phyloP scores from a whole-genome alignment of 2,113 vertebrate genomes.

The Ellobius talpinus region DNA sequence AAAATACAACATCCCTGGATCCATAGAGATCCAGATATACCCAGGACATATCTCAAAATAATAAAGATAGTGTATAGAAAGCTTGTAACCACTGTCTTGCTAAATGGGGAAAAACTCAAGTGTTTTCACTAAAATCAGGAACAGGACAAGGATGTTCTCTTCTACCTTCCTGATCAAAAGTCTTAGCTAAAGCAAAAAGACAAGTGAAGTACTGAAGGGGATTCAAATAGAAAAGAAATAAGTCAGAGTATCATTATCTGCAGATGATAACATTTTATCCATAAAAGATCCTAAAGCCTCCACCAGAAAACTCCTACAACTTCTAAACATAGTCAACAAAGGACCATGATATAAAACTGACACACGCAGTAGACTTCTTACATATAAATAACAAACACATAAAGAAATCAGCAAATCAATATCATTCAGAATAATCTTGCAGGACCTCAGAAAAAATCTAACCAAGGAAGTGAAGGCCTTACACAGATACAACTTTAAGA shows the following conservation, averaged over 20 bases:
- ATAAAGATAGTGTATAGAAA: neutral
- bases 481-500: neutral
- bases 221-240: neutral
- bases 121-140: neutral
- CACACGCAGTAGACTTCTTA: neutral
- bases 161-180: neutral
- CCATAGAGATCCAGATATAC: neutral
- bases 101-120: neutral
- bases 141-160: neutral
- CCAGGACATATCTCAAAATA: neutral
- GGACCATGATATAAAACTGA: neutral
- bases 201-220: neutral
- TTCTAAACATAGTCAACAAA: neutral
- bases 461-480: neutral
- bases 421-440: neutral
- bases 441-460: neutral
- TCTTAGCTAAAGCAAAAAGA: neutral
- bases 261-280: neutral
- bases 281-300: neutral
- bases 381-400: neutral
- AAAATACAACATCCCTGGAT: neutral
- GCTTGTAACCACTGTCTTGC: neutral
- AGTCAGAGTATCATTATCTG: no score
- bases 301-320: neutral
- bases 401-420: neutral